Conservation (phyloP, 2,888 invertebrate genomes). For the Dynastes maya region DNA sequence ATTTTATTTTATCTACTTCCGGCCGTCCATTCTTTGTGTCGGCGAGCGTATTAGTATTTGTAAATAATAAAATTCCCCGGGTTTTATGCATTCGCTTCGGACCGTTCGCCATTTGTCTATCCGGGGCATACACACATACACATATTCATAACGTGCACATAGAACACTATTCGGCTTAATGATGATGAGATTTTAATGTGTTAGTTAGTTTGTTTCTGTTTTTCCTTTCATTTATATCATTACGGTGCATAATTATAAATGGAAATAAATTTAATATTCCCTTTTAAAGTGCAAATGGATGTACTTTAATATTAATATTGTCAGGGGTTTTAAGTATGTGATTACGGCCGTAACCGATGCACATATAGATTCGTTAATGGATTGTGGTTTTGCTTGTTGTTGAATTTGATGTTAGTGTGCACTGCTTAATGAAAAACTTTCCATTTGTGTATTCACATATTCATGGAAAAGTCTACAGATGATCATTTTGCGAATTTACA, state of each 20-base stretch:
- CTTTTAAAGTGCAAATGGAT: constrained; percentile 39
- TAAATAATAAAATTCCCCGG: constrained; percentile 34
- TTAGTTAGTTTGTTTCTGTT: constrained; percentile 5
- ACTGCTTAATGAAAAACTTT: constrained; percentile 1
- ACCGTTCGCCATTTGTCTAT: constrained; percentile 23
- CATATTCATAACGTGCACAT: background rate
- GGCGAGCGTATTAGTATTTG: constrained; percentile 25
- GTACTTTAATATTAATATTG: constrained; percentile 38
- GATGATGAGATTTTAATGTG: constrained; percentile 47
- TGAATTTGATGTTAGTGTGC: constrained; percentile 8
- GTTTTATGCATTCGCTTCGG: constrained; percentile 23
- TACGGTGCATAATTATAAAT: constrained; percentile 28
- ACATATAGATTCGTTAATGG: constrained; percentile 36
- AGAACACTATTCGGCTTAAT: constrained; percentile 39
- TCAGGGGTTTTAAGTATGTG: constrained; percentile 31
- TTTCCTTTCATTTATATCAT: constrained; percentile 15
- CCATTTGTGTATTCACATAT: background rate
- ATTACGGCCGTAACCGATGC: constrained; percentile 34
- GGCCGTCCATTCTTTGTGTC: constrained; percentile 19
- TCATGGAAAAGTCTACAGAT: no score
- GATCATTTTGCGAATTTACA: no score
- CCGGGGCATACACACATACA: background rate
- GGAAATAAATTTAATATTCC: constrained; percentile 41
- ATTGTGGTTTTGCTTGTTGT: constrained; percentile 29
- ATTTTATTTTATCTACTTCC: constrained; percentile 45